These are phyloP conservation scores for Drosophila trichaetosa DNA, from an alignment of 2,888 invertebrate genomes.

Conservation along the genomic window DNA sequence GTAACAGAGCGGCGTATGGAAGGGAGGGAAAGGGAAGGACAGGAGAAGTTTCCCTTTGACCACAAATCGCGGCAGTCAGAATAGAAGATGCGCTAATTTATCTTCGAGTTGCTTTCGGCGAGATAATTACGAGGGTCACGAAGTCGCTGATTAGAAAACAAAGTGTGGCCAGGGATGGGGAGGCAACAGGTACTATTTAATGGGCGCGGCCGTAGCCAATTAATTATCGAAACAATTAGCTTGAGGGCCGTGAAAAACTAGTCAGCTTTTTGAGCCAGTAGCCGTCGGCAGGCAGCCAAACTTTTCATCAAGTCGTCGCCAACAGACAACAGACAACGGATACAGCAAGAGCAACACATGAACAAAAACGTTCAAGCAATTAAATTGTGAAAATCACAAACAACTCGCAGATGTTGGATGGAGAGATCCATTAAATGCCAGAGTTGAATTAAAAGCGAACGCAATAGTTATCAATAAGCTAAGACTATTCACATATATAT, in stretches of 20 bases:
- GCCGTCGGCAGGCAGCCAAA: conserved; percentile 21
- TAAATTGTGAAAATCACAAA: conserved; percentile 69
- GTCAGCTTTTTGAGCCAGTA: conserved; percentile 34
- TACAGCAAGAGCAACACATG: conserved; percentile 8
- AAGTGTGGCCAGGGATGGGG: background rate
- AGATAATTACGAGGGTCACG: conserved; percentile 28
- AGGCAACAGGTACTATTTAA: background rate
- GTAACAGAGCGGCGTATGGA: background rate
- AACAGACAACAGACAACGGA: conserved; percentile 17
- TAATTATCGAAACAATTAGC: conserved; percentile 57
- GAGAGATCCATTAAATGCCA: background rate
- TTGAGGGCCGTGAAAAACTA: conserved; percentile 47
- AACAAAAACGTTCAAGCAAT: conserved; percentile 68
- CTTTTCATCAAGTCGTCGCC: conserved; percentile 45
- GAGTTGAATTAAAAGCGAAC: background rate
- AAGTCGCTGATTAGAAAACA: background rate
- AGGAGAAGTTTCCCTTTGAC: conserved; percentile 42
- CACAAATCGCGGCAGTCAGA: conserved; percentile 67
- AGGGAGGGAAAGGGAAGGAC: background rate
- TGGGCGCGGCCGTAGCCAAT: conserved; percentile 38
- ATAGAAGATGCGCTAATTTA: conserved; percentile 59
- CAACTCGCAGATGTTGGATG: conserved; percentile 19
- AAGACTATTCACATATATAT: background rate
- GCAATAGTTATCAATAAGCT: background rate
- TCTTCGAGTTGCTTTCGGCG: conserved; percentile 39